Evolutionary conservation across 2,888 invertebrate genomes (phyloP), one percentile per base, ranked within the genome.

Genomic region (Hartigia nigra): DNA sequence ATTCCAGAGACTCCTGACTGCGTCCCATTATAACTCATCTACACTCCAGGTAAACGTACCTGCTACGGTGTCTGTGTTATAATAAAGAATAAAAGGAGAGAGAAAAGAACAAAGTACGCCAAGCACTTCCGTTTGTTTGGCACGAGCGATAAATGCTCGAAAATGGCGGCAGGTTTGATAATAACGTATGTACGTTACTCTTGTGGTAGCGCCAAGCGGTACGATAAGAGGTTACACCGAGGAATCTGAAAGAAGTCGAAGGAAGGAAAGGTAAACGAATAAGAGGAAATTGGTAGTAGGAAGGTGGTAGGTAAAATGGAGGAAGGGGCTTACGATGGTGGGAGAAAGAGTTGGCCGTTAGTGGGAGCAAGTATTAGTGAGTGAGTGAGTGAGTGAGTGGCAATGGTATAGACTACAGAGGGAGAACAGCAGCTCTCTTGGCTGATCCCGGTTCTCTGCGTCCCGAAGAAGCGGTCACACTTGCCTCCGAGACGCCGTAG

Each of bases 401-500:
- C 69, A 70, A 76, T 76, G 81, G 76, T 39, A 79, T 36, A 70
- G 69, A 37, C 23, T 34, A 70, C 14, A 35, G 32, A 34, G 76
- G 70, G 69, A 69, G 69, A 14, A 31, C 31, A 77, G 72, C 34
- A 72, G 14, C 74, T 72, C 34, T 72, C 34, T 31, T 31, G 31
- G 32, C 31, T 80, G 81, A 81, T 83, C 82, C 77, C 86, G 85
- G 84, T 86, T 87, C 84, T 87, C 84, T 55, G 79, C 80, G 83
- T 79, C 82, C 84, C 81, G 81, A 78, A 76, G 74, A 79, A 83
- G 76, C 78, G 82, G 81, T 79, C 84, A 83, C 86, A 87, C 85
- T 87, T 85, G 86, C 80, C 82, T 84, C 81, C 81, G 84, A 84
- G 87, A 86, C 86, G 80, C 82, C 82, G 82, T 79, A 80, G 83